These are phyloP conservation scores for Macrosteles quadrilineatus DNA, from an alignment of 1,140 invertebrate species.

Conservation along the genomic window DNA sequence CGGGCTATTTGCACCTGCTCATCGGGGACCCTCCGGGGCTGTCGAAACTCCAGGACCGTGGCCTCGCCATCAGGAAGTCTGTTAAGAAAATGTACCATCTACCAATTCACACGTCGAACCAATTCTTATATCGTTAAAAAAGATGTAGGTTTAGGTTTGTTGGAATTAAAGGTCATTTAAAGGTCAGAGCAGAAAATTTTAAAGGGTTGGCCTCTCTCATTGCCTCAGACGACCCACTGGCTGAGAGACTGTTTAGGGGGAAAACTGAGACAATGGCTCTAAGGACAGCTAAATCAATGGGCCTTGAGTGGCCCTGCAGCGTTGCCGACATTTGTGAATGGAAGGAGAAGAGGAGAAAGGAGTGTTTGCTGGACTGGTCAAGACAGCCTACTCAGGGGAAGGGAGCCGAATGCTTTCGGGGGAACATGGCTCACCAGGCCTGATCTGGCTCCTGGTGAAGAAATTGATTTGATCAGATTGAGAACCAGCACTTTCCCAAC, in stretches of 20 bases:
- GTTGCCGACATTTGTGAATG: not conserved
- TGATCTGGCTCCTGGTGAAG: constrained; percentile 7
- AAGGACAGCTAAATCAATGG: not conserved
- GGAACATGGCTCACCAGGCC: not conserved
- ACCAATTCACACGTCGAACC: not conserved
- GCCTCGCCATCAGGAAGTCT: not conserved
- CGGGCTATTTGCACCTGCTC: not conserved
- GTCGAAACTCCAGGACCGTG: not conserved
- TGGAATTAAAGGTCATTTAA: not conserved
- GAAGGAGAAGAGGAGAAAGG: not conserved
- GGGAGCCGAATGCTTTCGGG: not conserved
- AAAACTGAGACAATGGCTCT: not conserved
- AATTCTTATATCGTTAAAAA: not conserved
- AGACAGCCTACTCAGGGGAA: not conserved
- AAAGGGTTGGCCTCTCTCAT: not conserved
- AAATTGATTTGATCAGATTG: constrained; percentile 5
- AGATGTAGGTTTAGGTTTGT: not conserved
- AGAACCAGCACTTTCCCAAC: not conserved
- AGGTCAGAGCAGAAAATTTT: not conserved
- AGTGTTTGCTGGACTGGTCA: not conserved
- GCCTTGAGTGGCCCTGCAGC: not conserved
- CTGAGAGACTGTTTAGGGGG: not conserved
- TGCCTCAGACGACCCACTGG: not conserved
- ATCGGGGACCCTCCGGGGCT: not conserved
- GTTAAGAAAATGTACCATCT: constrained; percentile 2